Conservation (phyloP, 1,140 invertebrate genomes). For the Rhyzopertha dominica region DNA sequence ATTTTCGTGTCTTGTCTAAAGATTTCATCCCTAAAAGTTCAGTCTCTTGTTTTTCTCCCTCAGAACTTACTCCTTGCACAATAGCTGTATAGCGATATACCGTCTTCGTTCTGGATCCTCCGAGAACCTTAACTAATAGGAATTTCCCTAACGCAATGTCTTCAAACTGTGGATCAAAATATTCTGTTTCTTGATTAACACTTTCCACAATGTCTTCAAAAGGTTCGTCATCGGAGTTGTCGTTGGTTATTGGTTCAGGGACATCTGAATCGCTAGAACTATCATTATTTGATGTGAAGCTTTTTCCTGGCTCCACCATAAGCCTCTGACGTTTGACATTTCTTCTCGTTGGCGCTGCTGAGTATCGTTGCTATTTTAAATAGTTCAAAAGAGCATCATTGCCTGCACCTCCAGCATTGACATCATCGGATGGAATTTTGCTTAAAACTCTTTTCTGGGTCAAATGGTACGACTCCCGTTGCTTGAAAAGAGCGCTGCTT, state of each 20-base stretch:
- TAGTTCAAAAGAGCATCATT: slow-evolving; percentile 14
- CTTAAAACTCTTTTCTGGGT: slow-evolving; percentile 12
- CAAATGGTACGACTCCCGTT: slow-evolving; percentile 11
- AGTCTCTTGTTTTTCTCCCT: slow-evolving; percentile 15
- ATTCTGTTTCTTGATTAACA: slow-evolving; percentile 14
- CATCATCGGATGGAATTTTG: slow-evolving; percentile 14
- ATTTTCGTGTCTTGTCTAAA: slow-evolving; percentile 11
- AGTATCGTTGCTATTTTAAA: slow-evolving; percentile 16
- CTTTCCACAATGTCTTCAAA: slow-evolving; percentile 5
- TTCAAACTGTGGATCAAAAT: slow-evolving; percentile 11
- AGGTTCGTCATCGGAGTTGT: slow-evolving; percentile 10
- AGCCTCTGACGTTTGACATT: slow-evolving; percentile 13
- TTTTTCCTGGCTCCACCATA: slow-evolving; percentile 20
- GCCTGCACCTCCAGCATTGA: neutral
- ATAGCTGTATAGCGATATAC: slow-evolving; percentile 12
- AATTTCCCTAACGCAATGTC: slow-evolving; percentile 12
- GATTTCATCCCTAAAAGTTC: slow-evolving; percentile 12
- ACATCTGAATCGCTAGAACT: slow-evolving; percentile 14
- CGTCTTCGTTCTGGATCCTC: slow-evolving; percentile 16
- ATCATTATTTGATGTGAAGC: slow-evolving; percentile 8
- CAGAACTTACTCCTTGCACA: neutral
- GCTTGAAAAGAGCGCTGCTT: slow-evolving; percentile 17
- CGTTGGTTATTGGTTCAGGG: slow-evolving; percentile 7
- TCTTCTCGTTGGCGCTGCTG: slow-evolving; percentile 9
- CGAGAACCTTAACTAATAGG: slow-evolving; percentile 12